Percentiles rank a stretch among this genome's conserved stretches.
These are phyloP conservation scores for Athalia rosae DNA, from an alignment of 2,888 invertebrate genomes.

Conservation along the genomic window DNA sequence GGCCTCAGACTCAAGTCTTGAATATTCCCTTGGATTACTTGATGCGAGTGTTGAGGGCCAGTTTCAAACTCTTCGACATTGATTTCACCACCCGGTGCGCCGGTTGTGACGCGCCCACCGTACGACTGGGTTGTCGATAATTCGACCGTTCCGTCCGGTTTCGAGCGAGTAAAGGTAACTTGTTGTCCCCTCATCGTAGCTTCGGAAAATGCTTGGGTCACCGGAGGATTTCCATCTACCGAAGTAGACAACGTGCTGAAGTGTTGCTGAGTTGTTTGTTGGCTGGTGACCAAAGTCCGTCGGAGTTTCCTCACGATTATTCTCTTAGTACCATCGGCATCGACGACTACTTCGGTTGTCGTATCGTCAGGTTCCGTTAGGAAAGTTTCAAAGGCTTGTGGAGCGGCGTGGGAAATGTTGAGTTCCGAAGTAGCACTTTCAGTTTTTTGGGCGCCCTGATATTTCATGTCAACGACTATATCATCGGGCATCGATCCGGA, in stretches of 20 bases:
- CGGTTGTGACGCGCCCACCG: constrained; percentile 79
- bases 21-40: constrained; percentile 76
- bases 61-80: constrained; percentile 81
- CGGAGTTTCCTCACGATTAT: constrained; percentile 86
- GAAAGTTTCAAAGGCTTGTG: constrained; percentile 87
- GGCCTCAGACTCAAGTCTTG: constrained; percentile 72
- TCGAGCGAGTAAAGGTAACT: constrained; percentile 77
- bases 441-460: constrained; percentile 76
- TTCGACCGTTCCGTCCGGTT: constrained; percentile 79
- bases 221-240: constrained; percentile 76
- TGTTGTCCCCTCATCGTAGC: constrained; percentile 81
- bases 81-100: constrained; percentile 79
- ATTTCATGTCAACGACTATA: constrained; percentile 84
- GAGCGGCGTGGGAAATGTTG: constrained; percentile 82
- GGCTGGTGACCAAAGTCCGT: constrained; percentile 79
- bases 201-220: constrained; percentile 81
- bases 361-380: constrained; percentile 89
- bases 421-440: constrained; percentile 80
- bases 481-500: constrained; percentile 74
- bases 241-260: constrained; percentile 77
- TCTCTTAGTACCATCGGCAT: constrained; percentile 87
- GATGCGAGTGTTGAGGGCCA: constrained; percentile 78
- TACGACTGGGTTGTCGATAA: constrained; percentile 79
- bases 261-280: constrained; percentile 80
- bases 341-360: constrained; percentile 86